These are phyloP conservation scores for Cryptocheilus praepositus DNA, from an alignment of 2,888 invertebrate genomes.

Conservation along the genomic window DNA sequence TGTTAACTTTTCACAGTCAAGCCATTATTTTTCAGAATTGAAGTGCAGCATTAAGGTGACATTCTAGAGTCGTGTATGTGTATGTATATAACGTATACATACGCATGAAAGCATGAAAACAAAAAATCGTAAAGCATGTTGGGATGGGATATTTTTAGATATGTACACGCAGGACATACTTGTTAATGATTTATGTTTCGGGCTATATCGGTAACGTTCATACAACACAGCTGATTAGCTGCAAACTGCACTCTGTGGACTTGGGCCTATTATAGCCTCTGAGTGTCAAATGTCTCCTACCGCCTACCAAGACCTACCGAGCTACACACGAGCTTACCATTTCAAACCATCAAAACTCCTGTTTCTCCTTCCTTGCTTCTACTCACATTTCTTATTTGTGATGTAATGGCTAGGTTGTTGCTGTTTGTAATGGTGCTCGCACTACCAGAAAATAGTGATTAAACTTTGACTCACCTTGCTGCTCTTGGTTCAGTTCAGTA, in stretches of 20 bases:
- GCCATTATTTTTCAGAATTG: conserved; percentile 24
- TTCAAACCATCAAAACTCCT: conserved; percentile 73
- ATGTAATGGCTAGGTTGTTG: conserved; percentile 75
- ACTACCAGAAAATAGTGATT: conserved; percentile 65
- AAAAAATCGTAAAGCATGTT: conserved; percentile 40
- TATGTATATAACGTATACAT: conserved; percentile 38
- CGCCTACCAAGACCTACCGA: conserved; percentile 74
- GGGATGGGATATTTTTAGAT: conserved; percentile 41
- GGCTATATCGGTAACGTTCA: conserved; percentile 58
- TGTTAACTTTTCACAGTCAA: conserved; percentile 34
- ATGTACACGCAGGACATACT: conserved; percentile 52
- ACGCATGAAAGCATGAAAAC: conserved; percentile 39
- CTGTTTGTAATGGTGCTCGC: conserved; percentile 76
- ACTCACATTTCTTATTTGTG: conserved; percentile 71
- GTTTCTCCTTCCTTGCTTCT: conserved; percentile 62
- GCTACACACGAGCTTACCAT: conserved; percentile 75
- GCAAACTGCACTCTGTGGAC: conserved; percentile 73
- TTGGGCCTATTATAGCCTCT: conserved; percentile 63
- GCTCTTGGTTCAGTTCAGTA: conserved; percentile 71
- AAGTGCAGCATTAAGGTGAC: conserved; percentile 24
- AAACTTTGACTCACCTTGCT: conserved; percentile 72
- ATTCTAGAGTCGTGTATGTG: conserved; percentile 20
- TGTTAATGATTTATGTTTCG: conserved; percentile 34
- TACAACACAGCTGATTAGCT: conserved; percentile 68
- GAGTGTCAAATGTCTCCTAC: conserved; percentile 74